phyloP scores from a whole-genome alignment of 2,888 invertebrate species.

The Ectropis crepuscularia region DNA sequence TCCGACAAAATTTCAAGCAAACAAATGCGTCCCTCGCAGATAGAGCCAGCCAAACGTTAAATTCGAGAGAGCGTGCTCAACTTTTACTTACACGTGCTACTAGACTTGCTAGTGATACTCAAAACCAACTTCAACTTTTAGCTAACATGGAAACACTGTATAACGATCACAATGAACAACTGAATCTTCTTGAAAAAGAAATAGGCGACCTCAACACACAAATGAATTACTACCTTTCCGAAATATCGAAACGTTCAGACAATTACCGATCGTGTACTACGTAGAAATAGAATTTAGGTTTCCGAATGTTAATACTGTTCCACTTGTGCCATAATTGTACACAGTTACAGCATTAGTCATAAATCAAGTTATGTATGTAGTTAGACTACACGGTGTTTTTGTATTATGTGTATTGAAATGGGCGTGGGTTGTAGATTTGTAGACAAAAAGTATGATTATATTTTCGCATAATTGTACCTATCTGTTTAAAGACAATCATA shows the following conservation, averaged over 20 bases:
- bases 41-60: constrained; percentile 90
- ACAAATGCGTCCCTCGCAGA: constrained; percentile 89
- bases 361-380: constrained; percentile 57
- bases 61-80: constrained; percentile 92
- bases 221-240: constrained; percentile 87
- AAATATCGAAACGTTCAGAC: constrained; percentile 86
- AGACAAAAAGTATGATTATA: constrained; percentile 30
- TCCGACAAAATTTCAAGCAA: constrained; percentile 89
- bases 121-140: constrained; percentile 89
- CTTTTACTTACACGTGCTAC: constrained; percentile 91
- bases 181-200: constrained; percentile 85
- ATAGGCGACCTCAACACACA: constrained; percentile 86
- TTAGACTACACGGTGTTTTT: constrained; percentile 61
- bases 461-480: not conserved
- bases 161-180: constrained; percentile 86
- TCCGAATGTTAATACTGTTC: constrained; percentile 43
- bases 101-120: constrained; percentile 91
- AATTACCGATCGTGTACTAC: constrained; percentile 86
- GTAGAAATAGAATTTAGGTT: constrained; percentile 48
- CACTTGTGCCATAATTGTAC: constrained; percentile 62
- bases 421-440: constrained; percentile 49
- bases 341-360: constrained; percentile 52
- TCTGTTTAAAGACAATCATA: too few species aligned
- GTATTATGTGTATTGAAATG: constrained; percentile 54
- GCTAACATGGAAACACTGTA: constrained; percentile 89